Percentiles rank a stretch among this genome's conserved stretches.
Evolutionary conservation across 2,113 vertebrate genomes (phyloP).

Genomic region (Silurus glanis): DNA sequence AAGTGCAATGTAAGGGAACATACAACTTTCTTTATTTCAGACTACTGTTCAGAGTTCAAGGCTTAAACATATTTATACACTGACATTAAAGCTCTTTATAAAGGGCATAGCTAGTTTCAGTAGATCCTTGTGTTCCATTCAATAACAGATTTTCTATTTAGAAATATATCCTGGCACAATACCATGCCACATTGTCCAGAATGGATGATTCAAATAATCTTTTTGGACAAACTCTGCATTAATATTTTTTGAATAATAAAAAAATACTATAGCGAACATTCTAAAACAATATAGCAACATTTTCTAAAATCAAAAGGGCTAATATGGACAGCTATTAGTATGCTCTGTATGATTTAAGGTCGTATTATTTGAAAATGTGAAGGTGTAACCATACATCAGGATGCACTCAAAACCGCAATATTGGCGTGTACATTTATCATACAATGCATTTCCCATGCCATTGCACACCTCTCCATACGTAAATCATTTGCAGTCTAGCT

Average conservation of each 20-base stretch:
- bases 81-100: background rate
- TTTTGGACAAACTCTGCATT: background rate
- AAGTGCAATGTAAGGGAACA: background rate
- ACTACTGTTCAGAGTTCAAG: background rate
- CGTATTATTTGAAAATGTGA: background rate
- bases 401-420: background rate
- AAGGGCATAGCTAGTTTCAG: background rate
- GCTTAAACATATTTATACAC: background rate
- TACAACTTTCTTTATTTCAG: background rate
- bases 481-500: slow-evolving; percentile 24
- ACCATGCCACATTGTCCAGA: background rate
- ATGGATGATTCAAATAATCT: background rate
- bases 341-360: background rate
- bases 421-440: background rate
- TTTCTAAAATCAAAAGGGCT: background rate
- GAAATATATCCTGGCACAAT: background rate
- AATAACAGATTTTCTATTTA: background rate
- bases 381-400: background rate
- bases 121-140: background rate
- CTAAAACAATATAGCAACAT: background rate
- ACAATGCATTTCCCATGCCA: background rate
- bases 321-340: background rate
- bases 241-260: background rate
- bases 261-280: background rate
- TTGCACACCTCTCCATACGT: background rate